These are phyloP conservation scores for Schizopygopsis malacanthus DNA, from an alignment of 2,797 vertebrate genomes.

Conservation along the genomic window DNA sequence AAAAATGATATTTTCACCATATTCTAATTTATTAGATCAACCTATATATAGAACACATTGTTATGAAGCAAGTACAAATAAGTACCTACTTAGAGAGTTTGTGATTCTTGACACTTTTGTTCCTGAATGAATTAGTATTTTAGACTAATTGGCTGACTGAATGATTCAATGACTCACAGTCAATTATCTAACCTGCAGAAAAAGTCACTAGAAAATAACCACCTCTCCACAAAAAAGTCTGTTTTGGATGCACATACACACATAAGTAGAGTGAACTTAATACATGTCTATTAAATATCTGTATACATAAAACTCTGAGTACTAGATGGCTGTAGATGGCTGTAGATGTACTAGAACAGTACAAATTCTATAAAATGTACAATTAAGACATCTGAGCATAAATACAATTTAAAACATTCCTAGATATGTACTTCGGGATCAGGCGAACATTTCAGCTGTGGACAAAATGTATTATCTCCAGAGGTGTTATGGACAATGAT, in stretches of 20 bases:
- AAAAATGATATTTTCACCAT: too few relatives aligned
- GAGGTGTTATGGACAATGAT: background rate
- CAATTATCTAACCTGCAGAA: background rate
- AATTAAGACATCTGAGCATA: background rate
- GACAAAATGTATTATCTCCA: background rate
- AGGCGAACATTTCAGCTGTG: background rate
- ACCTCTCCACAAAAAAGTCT: background rate
- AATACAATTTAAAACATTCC: background rate
- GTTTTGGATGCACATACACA: background rate
- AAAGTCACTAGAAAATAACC: background rate
- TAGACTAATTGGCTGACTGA: too few relatives aligned
- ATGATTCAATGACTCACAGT: background rate
- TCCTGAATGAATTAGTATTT: background rate
- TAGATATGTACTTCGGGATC: background rate
- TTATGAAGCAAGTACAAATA: background rate
- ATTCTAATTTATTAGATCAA: too few relatives aligned
- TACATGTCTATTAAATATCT: background rate
- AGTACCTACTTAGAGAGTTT: background rate
- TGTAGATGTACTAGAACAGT: background rate
- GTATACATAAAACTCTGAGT: background rate
- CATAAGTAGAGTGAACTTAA: background rate
- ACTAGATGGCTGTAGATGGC: too few relatives aligned
- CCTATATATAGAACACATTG: background rate
- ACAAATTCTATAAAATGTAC: background rate
- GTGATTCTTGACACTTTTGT: background rate